Base-by-base conservation (phyloP, 2,888 invertebrate genomes). In the Standfussiana lucernea region DNA sequence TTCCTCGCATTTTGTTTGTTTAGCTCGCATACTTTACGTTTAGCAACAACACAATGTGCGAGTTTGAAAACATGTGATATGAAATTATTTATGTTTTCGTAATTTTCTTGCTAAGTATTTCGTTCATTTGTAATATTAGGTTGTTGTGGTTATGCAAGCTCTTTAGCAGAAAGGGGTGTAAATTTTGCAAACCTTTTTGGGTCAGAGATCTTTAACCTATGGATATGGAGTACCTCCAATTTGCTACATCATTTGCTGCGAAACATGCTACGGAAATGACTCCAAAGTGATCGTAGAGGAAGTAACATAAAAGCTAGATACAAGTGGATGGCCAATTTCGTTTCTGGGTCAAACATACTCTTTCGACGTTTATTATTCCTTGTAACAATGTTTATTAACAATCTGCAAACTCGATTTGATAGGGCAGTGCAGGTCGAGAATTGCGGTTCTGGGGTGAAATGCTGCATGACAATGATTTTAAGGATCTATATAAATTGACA, bases 1-100 rank as follows among this genome's bases (percentile, higher is more conserved):
- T 94, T 93, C 93, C 93, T 83, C 77, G 87, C 87, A 84, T 86
- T 77, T 79, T 90, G 90, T 92, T 90, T 92, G 88, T 87, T 88
- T 89, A 88, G 85, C 72, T 83, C 83, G 87, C 86, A 80, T 87
- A 75, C 80, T 80, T 75, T 74, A 68, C 75, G 65, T 86, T 83
- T 80, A 75, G 79, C 78, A 87, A 88, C 77, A 76, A 69, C 37
- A 67, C 65, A 65, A 75, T 74, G 62, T 62, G 35, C n/a, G n/a
- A 24, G 56, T 82, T 77, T 59, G 21, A 62, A 80, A 73, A 32
- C 47, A 71, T 45, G 53, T 45, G 15, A 65, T 61, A 67, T 72
- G 62, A 42, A 79, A 65, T 53, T 86, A 65, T 66, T 72, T 64
- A 50, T 72, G 56, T 65, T 81, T 47, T 79, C 40, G 24, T 50